Evolutionary conservation across 1,140 invertebrate genomes (phyloP).

Genomic region (Achatina immaculata): DNA sequence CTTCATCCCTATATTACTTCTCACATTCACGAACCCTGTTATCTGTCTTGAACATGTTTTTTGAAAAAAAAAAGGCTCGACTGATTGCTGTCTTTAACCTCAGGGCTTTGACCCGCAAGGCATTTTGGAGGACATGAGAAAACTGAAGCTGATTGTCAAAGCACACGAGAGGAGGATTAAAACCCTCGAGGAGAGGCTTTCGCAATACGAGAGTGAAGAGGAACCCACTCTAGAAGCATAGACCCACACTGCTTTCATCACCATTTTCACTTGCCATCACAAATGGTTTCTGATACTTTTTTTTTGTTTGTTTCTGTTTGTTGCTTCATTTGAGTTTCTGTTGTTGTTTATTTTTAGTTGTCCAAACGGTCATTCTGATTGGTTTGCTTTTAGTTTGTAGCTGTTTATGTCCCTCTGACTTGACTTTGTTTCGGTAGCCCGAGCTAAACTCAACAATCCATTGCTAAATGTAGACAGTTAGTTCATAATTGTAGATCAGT

Average conservation of each 20-base stretch:
- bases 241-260: background rate
- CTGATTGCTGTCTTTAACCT: slow-evolving; percentile 21
- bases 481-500: background rate
- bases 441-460: background rate
- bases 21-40: too few relatives aligned
- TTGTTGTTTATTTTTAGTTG: slow-evolving; percentile 6
- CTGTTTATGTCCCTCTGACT: background rate
- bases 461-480: background rate
- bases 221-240: slow-evolving; percentile 30
- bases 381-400: slow-evolving; percentile 14
- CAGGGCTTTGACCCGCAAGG: slow-evolving; percentile 67
- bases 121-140: slow-evolving; percentile 70
- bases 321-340: background rate
- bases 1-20: too few relatives aligned
- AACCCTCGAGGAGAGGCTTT: slow-evolving; percentile 68
- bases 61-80: too few relatives aligned
- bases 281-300: slow-evolving; percentile 22
- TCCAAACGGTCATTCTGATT: too few relatives aligned
- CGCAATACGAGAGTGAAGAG: slow-evolving; percentile 66
- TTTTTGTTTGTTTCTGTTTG: slow-evolving; percentile 26
- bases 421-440: background rate
- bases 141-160: slow-evolving; percentile 72
- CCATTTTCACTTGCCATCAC: slow-evolving; percentile 14
- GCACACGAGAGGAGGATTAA: slow-evolving; percentile 72
- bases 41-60: too few relatives aligned